Evolutionary conservation across 2,797 vertebrate genomes (phyloP).

Genomic region (Macrochelys suwanniensis): DNA sequence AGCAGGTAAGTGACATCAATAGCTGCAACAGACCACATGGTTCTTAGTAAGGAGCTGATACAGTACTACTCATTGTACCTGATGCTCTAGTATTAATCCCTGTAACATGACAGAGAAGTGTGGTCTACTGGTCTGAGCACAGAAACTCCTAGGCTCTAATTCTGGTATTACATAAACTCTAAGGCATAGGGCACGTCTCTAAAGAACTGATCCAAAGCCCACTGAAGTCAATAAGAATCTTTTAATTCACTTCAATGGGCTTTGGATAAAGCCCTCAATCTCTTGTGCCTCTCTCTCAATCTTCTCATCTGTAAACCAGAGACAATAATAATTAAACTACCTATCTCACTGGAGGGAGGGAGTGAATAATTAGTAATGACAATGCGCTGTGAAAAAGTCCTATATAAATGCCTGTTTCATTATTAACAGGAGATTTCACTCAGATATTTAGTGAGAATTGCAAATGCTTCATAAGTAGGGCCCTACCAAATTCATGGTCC

Average conservation of each 20-base stretch:
- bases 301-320: not conserved
- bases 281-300: not conserved
- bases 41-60: not conserved
- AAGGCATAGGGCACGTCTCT: not conserved
- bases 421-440: not conserved
- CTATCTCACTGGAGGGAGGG: rapidly evolving
- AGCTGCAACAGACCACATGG: slow-evolving; percentile 82
- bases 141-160: not conserved
- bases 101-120: not conserved
- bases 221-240: not conserved
- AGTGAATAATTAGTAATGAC: not conserved
- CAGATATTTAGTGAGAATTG: not conserved
- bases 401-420: rapidly evolving
- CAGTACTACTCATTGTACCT: rapidly evolving
- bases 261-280: not conserved
- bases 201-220: not conserved
- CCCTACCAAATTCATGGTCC: too few species aligned
- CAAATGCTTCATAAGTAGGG: not conserved
- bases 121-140: not conserved
- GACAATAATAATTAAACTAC: not conserved
- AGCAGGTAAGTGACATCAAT: slow-evolving; percentile 98
- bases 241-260: not conserved
- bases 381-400: not conserved
- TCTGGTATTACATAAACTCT: not conserved
- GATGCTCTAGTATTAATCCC: not conserved